Percentiles rank a stretch among this genome's conserved stretches.
Conservation (phyloP, 2,113 vertebrate genomes). For the Lepisosteus osseus region DNA sequence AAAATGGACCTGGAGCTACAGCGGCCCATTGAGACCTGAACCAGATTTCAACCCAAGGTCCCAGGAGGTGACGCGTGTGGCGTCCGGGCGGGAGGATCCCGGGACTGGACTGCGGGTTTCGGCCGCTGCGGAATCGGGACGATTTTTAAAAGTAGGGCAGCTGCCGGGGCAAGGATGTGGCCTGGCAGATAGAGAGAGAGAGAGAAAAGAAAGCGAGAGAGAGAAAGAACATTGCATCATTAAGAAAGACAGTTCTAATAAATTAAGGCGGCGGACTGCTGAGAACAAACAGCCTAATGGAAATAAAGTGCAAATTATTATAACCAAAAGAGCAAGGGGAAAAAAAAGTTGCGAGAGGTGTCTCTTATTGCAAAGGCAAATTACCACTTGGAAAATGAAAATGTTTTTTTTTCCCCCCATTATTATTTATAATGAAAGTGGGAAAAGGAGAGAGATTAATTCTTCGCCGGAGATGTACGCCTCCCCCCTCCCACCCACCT, state of each 20-base stretch:
- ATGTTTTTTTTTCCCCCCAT: conserved; percentile 43
- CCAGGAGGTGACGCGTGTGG: conserved; percentile 49
- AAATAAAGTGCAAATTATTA: conserved; percentile 63
- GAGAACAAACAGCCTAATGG: conserved; percentile 66
- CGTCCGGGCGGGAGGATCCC: conserved; percentile 33
- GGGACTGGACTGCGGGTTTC: conserved; percentile 48
- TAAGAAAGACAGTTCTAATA: conserved; percentile 59
- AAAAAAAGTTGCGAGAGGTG: conserved; percentile 25
- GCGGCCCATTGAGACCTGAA: conserved; percentile 57
- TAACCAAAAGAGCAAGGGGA: conserved; percentile 36
- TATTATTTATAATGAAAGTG: conserved; percentile 47
- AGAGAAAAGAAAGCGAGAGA: conserved; percentile 21
- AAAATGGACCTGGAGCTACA: conserved; percentile 53
- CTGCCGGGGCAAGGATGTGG: conserved; percentile 41
- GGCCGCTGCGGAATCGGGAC: conserved; percentile 53
- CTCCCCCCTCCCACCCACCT: conserved; percentile 29
- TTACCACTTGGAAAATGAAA: conserved; percentile 46
- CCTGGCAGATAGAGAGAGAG: conserved; percentile 22
- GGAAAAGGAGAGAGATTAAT: conserved; percentile 38
- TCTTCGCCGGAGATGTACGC: not conserved
- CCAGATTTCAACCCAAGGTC: conserved; percentile 70
- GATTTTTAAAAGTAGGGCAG: conserved; percentile 60
- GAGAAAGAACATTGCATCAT: conserved; percentile 50
- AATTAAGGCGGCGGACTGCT: conserved; percentile 61
- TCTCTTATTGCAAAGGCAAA: conserved; percentile 46